phyloP scores from a whole-genome alignment of 2,113 vertebrate species.

The Ammodytes dubius region DNA sequence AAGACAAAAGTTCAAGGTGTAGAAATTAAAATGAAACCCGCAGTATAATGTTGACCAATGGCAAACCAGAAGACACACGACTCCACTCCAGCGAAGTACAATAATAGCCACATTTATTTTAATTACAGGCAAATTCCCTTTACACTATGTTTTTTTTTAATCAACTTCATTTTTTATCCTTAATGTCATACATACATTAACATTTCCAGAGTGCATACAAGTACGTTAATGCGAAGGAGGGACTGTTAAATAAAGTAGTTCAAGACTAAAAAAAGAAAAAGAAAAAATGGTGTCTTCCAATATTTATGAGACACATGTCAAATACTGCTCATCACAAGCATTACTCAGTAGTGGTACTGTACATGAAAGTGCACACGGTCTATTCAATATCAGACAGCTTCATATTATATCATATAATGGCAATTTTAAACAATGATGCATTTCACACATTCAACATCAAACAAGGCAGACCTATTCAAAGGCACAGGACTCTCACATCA shows the following conservation, averaged over 20 bases:
- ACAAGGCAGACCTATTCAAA: constrained; percentile 94
- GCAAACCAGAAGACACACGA: constrained; percentile 86
- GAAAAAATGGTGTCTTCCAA: constrained; percentile 81
- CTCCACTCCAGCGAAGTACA: constrained; percentile 87
- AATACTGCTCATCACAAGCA: constrained; percentile 87
- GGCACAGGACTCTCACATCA: constrained; percentile 94
- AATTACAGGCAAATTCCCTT: constrained; percentile 91
- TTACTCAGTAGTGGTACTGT: constrained; percentile 93
- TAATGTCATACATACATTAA: constrained; percentile 85
- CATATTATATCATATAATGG: constrained; percentile 87
- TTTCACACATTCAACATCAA: constrained; percentile 94
- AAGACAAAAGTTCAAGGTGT: neutral
- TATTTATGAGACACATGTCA: constrained; percentile 84
- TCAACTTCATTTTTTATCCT: constrained; percentile 74
- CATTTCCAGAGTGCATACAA: constrained; percentile 87
- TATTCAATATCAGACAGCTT: constrained; percentile 89
- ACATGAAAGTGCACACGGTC: constrained; percentile 88
- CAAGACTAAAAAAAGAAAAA: constrained; percentile 62
- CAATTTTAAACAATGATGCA: constrained; percentile 87
- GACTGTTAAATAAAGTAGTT: constrained; percentile 72
- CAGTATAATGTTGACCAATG: constrained; percentile 7
- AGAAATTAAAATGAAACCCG: constrained; percentile 10
- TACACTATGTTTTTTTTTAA: constrained; percentile 73
- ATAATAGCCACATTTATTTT: constrained; percentile 91
- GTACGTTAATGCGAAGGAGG: constrained; percentile 77